These are phyloP conservation scores for Urophycis tenuis DNA, from an alignment of 2,797 vertebrate genomes.

Conservation along the genomic window DNA sequence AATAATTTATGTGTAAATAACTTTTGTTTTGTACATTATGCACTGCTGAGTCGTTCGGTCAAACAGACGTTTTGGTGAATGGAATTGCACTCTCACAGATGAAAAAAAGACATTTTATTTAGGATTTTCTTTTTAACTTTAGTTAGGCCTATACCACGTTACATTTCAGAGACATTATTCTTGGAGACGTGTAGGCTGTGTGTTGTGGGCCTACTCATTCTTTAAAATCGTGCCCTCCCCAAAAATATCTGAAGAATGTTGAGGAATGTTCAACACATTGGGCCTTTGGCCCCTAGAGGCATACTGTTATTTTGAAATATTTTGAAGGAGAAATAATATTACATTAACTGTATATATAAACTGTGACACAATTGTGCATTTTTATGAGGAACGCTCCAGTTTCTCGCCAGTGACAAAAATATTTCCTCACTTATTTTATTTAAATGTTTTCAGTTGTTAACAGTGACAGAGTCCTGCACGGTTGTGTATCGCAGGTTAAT, in stretches of 20 bases:
- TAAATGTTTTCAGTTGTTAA: conserved; percentile 28
- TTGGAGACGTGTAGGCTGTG: not conserved
- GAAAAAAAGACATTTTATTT: not conserved
- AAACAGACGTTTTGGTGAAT: not conserved
- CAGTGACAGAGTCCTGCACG: conserved; percentile 69
- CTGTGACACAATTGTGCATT: conserved; percentile 54
- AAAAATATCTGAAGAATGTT: not conserved
- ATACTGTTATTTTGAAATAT: not conserved
- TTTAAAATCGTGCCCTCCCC: not conserved
- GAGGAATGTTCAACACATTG: not conserved
- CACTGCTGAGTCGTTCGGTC: conserved; percentile 28
- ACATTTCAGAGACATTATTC: not conserved
- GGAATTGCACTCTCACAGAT: not conserved
- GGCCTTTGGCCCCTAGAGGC: not conserved
- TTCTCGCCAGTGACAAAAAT: conserved; percentile 65
- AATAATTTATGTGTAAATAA: conserved; percentile 80
- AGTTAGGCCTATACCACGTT: not conserved
- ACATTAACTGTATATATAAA: conserved; percentile 57
- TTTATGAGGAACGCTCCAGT: conserved; percentile 44
- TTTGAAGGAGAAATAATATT: conserved; percentile 14
- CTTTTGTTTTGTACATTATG: conserved; percentile 66
- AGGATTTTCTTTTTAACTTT: not conserved
- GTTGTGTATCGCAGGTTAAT: conserved; percentile 40
- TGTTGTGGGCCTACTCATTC: not conserved
- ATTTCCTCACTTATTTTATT: conserved; percentile 67